Percentiles rank a stretch among this genome's conserved stretches.
These are phyloP conservation scores for Gymnoscopelus braueri DNA, from an alignment of 2,797 vertebrate species.

Conservation along the genomic window DNA sequence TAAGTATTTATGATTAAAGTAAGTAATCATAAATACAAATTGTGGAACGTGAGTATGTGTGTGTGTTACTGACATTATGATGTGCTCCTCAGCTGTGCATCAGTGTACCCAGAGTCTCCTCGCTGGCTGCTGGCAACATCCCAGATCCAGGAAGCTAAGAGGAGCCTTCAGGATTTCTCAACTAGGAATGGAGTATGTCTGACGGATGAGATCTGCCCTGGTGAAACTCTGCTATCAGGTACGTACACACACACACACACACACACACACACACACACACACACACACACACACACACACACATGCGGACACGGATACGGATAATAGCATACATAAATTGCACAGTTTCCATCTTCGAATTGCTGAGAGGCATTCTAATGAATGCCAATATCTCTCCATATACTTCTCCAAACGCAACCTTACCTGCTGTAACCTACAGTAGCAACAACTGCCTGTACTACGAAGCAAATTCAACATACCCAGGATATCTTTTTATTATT, in stretches of 20 bases:
- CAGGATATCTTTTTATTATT: too few species aligned
- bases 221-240: slow-evolving; percentile 80
- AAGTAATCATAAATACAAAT: too few species aligned
- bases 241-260: neutral
- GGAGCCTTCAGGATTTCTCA: slow-evolving; percentile 79
- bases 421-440: too few species aligned
- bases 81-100: slow-evolving; percentile 79
- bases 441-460: too few species aligned
- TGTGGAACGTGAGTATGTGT: neutral
- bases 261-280: neutral
- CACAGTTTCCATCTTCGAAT: too few species aligned
- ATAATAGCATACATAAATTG: too few species aligned
- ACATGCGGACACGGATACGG: too few species aligned
- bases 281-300: neutral
- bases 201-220: slow-evolving; percentile 69
- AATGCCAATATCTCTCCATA: too few species aligned
- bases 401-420: too few species aligned
- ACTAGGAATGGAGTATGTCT: slow-evolving; percentile 68
- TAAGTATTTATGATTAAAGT: too few species aligned
- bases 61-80: slow-evolving; percentile 11
- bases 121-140: slow-evolving; percentile 90
- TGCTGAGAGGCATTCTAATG: too few species aligned
- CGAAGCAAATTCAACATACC: too few species aligned
- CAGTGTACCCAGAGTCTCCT: slow-evolving; percentile 88
- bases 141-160: slow-evolving; percentile 82